These are phyloP conservation scores for Oreochromis tanganicae DNA, from an alignment of 2,113 vertebrate genomes.

Conservation along the genomic window DNA sequence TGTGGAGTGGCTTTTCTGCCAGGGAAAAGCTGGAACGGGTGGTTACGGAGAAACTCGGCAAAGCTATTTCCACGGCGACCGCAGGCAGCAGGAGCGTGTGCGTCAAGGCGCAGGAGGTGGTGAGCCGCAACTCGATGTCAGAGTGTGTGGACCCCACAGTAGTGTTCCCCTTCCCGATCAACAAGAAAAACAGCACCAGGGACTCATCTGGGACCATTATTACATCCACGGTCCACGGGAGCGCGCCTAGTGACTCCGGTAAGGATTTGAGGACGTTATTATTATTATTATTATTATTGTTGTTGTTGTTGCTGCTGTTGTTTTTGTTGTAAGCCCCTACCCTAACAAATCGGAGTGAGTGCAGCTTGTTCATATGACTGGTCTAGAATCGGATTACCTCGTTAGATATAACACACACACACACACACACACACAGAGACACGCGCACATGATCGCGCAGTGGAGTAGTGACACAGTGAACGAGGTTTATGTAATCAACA, in stretches of 20 bases:
- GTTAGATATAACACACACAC: constrained; percentile 40
- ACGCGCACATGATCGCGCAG: background rate
- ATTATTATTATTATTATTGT: background rate
- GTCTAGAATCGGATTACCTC: constrained; percentile 67
- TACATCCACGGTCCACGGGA: constrained; percentile 56
- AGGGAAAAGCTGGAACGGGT: constrained; percentile 91
- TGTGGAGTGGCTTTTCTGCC: constrained; percentile 97
- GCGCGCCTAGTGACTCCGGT: constrained; percentile 86
- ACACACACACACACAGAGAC: background rate
- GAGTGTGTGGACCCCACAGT: constrained; percentile 88
- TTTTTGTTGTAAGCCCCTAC: background rate
- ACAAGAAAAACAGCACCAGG: constrained; percentile 72
- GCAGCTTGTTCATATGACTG: constrained; percentile 67
- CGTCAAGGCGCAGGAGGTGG: constrained; percentile 66
- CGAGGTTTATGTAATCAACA: constrained; percentile 68
- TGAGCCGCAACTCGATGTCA: constrained; percentile 70
- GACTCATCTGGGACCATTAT: constrained; percentile 27
- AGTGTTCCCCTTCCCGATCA: constrained; percentile 88
- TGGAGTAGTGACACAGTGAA: constrained; percentile 58
- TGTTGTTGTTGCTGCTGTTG: background rate
- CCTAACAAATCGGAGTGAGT: constrained; percentile 26
- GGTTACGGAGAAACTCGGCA: constrained; percentile 88
- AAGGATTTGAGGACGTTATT: constrained; percentile 37
- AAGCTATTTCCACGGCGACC: constrained; percentile 64
- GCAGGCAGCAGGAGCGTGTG: constrained; percentile 30